A percentile compares a stretch with the other conserved stretches of the same genome.
These are phyloP conservation scores for Papilio protenor DNA, from an alignment of 2,888 invertebrate genomes.

Conservation along the genomic window DNA sequence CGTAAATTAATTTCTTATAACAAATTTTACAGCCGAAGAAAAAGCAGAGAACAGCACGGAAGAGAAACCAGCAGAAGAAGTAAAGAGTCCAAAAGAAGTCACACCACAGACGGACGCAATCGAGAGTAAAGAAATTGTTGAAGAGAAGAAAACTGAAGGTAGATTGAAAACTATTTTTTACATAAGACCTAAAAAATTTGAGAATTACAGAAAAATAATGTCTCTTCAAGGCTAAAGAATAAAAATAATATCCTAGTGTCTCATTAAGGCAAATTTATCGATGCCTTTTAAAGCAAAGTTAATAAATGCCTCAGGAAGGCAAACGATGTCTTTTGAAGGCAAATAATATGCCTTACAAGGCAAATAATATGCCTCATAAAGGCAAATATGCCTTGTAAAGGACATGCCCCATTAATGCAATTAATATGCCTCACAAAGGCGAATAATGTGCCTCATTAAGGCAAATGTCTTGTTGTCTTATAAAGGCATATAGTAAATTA, in stretches of 20 bases:
- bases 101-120: slow-evolving; percentile 43
- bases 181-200: not conserved
- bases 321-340: too few relatives aligned
- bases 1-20: not conserved
- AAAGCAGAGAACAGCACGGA: slow-evolving; percentile 50
- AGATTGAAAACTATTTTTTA: not conserved
- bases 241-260: too few relatives aligned
- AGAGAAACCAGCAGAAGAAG: slow-evolving; percentile 47
- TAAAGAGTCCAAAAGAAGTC: slow-evolving; percentile 44
- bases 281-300: too few relatives aligned
- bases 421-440: too few relatives aligned
- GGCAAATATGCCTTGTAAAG: too few relatives aligned
- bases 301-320: too few relatives aligned
- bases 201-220: not conserved
- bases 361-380: too few relatives aligned
- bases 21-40: slow-evolving; percentile 45
- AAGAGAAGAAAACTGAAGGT: slow-evolving; percentile 51
- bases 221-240: not conserved
- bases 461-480: not conserved
- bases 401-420: too few relatives aligned
- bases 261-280: too few relatives aligned
- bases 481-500: not conserved
- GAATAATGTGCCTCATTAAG: not conserved
- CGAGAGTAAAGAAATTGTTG: slow-evolving; percentile 48
- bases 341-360: too few relatives aligned